Conservation (phyloP, 2,888 invertebrate genomes). For the Andrena camellia region DNA sequence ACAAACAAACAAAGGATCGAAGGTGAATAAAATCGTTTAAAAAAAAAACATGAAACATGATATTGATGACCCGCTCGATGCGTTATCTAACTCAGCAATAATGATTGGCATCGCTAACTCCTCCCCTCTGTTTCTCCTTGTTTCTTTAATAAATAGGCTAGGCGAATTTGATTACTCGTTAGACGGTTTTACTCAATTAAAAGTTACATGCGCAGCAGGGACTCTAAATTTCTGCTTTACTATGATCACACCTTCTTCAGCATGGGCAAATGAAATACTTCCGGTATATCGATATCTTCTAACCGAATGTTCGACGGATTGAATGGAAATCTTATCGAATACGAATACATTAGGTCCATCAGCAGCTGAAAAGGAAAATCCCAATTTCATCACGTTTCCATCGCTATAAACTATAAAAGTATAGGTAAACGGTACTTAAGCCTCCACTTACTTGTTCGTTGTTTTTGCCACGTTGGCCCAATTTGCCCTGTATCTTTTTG, state of each 20-base stretch:
- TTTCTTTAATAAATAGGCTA: slow-evolving; percentile 64
- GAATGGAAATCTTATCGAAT: slow-evolving; percentile 94
- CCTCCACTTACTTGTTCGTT: slow-evolving; percentile 84
- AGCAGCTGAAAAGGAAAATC: slow-evolving; percentile 87
- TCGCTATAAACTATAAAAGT: too few relatives aligned
- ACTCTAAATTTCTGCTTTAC: slow-evolving; percentile 41
- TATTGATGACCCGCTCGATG: slow-evolving; percentile 48
- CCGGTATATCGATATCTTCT: slow-evolving; percentile 96
- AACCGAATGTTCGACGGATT: slow-evolving; percentile 94
- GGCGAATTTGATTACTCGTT: slow-evolving; percentile 64
- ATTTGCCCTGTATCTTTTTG: slow-evolving; percentile 91
- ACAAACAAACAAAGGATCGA: too few relatives aligned
- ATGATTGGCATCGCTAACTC: slow-evolving; percentile 40
- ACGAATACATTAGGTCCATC: slow-evolving; percentile 95
- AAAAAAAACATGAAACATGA: too few relatives aligned
- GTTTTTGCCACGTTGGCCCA: slow-evolving; percentile 87
- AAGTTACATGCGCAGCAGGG: slow-evolving; percentile 58
- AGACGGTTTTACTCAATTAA: slow-evolving; percentile 65
- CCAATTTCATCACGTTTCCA: neutral
- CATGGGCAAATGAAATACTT: slow-evolving; percentile 89
- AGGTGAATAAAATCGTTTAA: too few relatives aligned
- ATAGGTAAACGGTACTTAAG: neutral
- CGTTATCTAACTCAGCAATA: slow-evolving; percentile 55
- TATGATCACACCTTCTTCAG: slow-evolving; percentile 87
- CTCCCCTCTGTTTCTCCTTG: neutral